Conservation (phyloP, 2,888 invertebrate species). For the Allolobophora icterica region DNA sequence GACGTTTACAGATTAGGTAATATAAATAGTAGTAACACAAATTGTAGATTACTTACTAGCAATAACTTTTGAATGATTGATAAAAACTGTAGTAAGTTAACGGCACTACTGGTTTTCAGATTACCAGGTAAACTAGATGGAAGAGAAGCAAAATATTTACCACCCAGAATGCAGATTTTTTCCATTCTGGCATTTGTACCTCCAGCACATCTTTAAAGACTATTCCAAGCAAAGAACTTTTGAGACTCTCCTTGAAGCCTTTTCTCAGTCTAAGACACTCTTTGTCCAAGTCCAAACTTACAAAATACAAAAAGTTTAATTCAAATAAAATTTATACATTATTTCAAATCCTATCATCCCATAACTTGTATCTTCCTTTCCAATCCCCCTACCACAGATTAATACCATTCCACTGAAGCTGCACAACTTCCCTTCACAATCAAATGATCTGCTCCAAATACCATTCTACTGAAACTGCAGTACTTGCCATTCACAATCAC, state of each 20-base stretch:
- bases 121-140: not conserved
- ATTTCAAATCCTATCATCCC: not conserved
- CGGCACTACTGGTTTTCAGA: not conserved
- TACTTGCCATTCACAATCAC: too few relatives aligned
- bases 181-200: not conserved
- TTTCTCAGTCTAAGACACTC: not conserved
- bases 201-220: not conserved
- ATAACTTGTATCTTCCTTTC: too few relatives aligned
- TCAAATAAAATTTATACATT: not conserved
- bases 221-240: conserved; percentile 7
- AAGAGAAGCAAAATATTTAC: conserved; percentile 13
- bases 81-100: not conserved
- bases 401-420: too few relatives aligned
- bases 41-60: not conserved
- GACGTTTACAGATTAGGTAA: too few relatives aligned
- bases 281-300: not conserved
- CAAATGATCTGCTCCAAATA: too few relatives aligned
- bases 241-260: conserved; percentile 24
- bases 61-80: too few relatives aligned
- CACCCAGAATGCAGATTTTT: not conserved
- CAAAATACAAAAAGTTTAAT: not conserved
- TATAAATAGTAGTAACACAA: too few relatives aligned
- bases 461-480: too few relatives aligned
- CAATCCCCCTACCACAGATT: too few relatives aligned
- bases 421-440: too few relatives aligned